Conservation (phyloP, 2,797 vertebrate genomes). For the Cetoscarus ocellatus region DNA sequence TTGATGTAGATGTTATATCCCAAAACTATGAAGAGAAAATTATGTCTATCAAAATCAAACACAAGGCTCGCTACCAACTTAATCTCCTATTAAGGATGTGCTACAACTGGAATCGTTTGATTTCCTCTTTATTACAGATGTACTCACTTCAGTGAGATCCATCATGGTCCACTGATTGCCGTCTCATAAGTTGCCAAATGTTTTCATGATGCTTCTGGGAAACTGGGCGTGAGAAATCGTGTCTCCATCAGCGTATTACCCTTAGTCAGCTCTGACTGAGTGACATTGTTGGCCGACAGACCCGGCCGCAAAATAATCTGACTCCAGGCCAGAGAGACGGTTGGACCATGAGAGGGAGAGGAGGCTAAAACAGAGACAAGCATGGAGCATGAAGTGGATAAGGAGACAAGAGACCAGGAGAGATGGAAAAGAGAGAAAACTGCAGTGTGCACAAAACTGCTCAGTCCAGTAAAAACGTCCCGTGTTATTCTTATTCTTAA, state of each 20-base stretch:
- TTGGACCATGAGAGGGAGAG: constrained; percentile 19
- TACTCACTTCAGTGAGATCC: constrained; percentile 1
- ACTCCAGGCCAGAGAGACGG: constrained; percentile 43
- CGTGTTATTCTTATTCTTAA: constrained; percentile 60
- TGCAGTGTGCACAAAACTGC: constrained; percentile 19
- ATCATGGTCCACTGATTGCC: constrained; percentile 6
- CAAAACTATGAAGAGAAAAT: too few species aligned
- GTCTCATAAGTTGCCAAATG: constrained; percentile 43
- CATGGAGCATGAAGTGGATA: constrained; percentile 1
- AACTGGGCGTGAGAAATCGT: constrained; percentile 60
- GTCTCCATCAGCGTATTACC: constrained; percentile 59
- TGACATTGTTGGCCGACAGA: constrained; percentile 36
- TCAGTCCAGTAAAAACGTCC: constrained; percentile 48
- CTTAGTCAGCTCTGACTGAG: constrained; percentile 39
- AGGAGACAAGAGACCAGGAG: constrained; percentile 5
- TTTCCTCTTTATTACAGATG: constrained; percentile 13
- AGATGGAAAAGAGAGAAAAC: constrained; percentile 43
- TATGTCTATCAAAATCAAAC: too few species aligned
- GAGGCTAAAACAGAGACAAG: constrained; percentile 24
- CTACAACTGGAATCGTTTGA: neutral
- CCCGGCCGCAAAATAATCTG: constrained; percentile 35
- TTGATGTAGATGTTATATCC: too few species aligned
- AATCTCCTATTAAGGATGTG: too few species aligned
- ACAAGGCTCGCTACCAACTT: too few species aligned
- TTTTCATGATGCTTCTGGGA: constrained; percentile 60